A percentile compares a stretch with the other conserved stretches of the same genome.
Conservation (phyloP, 2,888 invertebrate species). For the Scaptomyza parva region DNA sequence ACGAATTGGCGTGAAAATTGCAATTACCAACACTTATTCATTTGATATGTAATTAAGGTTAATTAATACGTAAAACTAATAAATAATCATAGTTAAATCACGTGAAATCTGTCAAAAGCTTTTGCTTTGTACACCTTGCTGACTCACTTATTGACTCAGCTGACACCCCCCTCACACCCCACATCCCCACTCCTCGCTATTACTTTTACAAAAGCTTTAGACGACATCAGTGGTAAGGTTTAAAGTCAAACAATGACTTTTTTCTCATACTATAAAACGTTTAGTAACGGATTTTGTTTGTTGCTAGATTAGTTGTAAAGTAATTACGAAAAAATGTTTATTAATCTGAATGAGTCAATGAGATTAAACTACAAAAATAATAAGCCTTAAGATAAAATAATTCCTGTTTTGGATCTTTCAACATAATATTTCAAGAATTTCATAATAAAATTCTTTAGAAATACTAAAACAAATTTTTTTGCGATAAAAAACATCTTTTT, state of each 20-base stretch:
- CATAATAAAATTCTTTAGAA: not conserved
- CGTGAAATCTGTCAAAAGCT: constrained; percentile 16
- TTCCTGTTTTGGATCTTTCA: not conserved
- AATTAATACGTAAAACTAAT: constrained; percentile 14
- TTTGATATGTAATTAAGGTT: constrained; percentile 14
- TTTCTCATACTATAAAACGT: not conserved
- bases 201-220: not conserved
- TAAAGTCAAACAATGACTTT: constrained; percentile 1
- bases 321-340: constrained; percentile 3
- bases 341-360: constrained; percentile 30
- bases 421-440: not conserved
- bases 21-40: constrained; percentile 3
- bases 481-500: no score
- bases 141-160: constrained; percentile 46
- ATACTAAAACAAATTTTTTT: not conserved
- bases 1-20: constrained; percentile 4
- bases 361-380: no score
- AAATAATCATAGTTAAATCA: constrained; percentile 9
- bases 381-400: no score
- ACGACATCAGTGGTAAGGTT: constrained; percentile 9
- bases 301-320: not conserved
- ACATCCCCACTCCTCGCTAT: not conserved
- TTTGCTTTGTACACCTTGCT: constrained; percentile 22
- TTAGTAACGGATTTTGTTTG: constrained; percentile 10
- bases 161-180: not conserved